phyloP scores from a whole-genome alignment of 2,113 vertebrate genomes.

The Mugil cephalus region DNA sequence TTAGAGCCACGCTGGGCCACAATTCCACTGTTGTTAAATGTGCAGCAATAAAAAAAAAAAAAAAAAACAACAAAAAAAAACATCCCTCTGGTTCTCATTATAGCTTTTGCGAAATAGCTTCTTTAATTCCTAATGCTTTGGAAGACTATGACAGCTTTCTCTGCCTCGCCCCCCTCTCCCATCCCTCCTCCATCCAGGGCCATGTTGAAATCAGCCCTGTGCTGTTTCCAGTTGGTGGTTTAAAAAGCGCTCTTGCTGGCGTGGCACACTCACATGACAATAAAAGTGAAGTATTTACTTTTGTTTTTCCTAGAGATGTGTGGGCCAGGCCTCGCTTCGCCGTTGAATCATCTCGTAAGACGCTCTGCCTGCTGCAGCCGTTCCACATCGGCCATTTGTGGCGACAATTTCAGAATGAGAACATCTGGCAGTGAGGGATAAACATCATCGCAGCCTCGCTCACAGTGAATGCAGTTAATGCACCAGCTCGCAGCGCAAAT shows the following conservation, averaged over 20 bases:
- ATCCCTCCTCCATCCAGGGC: neutral
- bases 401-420: slow-evolving; percentile 25
- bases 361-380: slow-evolving; percentile 11
- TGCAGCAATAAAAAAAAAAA: slow-evolving; percentile 39
- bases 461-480: neutral
- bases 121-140: slow-evolving; percentile 79
- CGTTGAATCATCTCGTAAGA: slow-evolving; percentile 54
- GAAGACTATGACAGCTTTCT: slow-evolving; percentile 51
- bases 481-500: no score
- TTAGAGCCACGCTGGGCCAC: slow-evolving; percentile 52
- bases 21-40: slow-evolving; percentile 61
- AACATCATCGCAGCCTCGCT: slow-evolving; percentile 31
- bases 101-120: slow-evolving; percentile 61
- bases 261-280: slow-evolving; percentile 66
- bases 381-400: slow-evolving; percentile 28
- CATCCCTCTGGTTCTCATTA: slow-evolving; percentile 79
- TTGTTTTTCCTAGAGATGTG: slow-evolving; percentile 71
- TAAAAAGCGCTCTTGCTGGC: slow-evolving; percentile 65
- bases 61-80: slow-evolving; percentile 38
- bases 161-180: neutral
- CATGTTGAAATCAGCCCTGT: slow-evolving; percentile 61
- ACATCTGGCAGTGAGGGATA: slow-evolving; percentile 41
- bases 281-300: slow-evolving; percentile 81
- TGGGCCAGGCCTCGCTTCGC: slow-evolving; percentile 45
- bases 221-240: slow-evolving; percentile 73